Evolutionary conservation across 2,888 invertebrate genomes (phyloP), one percentile per base, ranked within the genome.

Genomic region (Ormia ochracea): DNA sequence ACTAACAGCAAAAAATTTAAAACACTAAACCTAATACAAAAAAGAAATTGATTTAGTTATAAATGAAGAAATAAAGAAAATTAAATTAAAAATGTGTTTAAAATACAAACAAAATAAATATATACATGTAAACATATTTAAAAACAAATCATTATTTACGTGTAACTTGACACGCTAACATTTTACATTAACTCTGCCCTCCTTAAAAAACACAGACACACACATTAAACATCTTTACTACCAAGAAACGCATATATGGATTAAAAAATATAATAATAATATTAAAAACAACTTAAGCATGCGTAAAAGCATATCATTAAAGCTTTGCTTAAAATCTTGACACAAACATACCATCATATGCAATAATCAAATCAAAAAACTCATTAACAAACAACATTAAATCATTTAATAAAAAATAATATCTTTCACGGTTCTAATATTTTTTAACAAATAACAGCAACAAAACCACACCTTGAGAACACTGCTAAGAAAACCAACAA

Each of bases 231-330:
- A 52, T 75, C 50, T 50, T 41, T 41, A 61, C 38, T 12, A 61
- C 36, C 52, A 31, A 56, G 21, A 45, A 56, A 31, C 74, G 70
- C 69, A 78, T 78, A 52, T 68, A 77, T 61, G 61, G 41, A 31
- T 65, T 38, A 9, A 80, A 72, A 23, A 12, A 59, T 76, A 33
- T 72, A 56, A 26, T n/a, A 48, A 38, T 28, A 59, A 59, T 48
- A 70, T 23, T 10, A 21, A 43, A 69, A 43, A n/a, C 38, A 23
- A 54, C n/a, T 52, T 38, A 38, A 41, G 58, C 33, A 70, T 77
- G 77, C 77, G 81, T 77, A 59, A 83, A 83, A 82, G 84, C 86
- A 86, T 86, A 86, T 86, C 86, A 86, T 85, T 50, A 50, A 84
- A 85, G 86, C 86, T 86, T 86, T 85, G 86, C 86, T 86, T 86